Evolutionary conservation across 1,140 invertebrate species (phyloP), one percentile per base, ranked within the genome.

Genomic region (Aphelenchoides fujianensis): DNA sequence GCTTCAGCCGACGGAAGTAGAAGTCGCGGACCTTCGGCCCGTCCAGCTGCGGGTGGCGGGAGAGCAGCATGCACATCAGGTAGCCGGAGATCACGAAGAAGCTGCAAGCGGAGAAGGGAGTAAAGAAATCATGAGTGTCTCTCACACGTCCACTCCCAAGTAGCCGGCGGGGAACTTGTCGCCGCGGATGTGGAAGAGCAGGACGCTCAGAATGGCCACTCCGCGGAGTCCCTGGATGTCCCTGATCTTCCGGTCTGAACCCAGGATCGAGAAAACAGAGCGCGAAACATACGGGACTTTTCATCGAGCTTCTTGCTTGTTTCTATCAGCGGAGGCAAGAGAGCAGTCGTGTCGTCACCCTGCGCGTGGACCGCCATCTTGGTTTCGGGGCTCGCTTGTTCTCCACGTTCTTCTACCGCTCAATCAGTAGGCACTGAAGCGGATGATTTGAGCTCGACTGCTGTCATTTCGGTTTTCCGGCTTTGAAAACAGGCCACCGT

Each of bases 141-240:
- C 67, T 68, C 71, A 69, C 67, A 70, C 16, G 37, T 69, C 67
- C 1, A 69, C 67, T 2, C 67, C 67, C 12, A 69, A 68, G 30
- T 70, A 69, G 0, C 67, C 67, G n/a, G 23, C 30, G 9, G 64
- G 64, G 30, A 69, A 69, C 16, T 12, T 27, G 16, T 69, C 30
- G 2, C 12, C 12, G 27, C 67, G 32, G 16, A 69, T 69, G 30
- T 69, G 67, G 30, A 69, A 69, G 1, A 69, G 37, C 23, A 69
- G 61, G 66, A 69, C 67, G n/a, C 16, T 31, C 12, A n/a, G 34
- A 2, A 69, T 69, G 3, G 67, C 67, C 12, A 69, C 23, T 12
- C 12, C 61, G 19, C 67, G 64, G 61, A 69, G 67, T 1, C 67
- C 67, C 71, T 69, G 67, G 71, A 69, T 68, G 12, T 69, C 67